Conservation (phyloP, 2,113 vertebrate species). For the Herpetotheres cachinnans region DNA sequence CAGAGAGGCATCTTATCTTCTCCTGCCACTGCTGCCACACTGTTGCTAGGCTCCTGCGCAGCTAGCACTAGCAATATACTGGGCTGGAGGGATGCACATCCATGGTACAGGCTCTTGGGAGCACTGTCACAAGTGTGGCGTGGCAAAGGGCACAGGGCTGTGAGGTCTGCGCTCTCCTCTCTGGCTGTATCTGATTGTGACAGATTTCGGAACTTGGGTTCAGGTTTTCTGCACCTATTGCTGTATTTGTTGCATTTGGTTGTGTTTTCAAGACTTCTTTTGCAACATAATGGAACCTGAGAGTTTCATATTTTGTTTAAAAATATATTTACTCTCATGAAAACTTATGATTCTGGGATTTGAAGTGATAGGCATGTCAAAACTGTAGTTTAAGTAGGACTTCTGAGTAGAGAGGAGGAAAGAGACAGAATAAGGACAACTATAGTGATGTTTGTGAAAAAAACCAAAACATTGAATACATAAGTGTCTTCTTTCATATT, state of each 20-base stretch:
- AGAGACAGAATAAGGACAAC: conserved; percentile 37
- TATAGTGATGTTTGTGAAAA: background rate
- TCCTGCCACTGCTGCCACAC: background rate
- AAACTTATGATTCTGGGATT: background rate
- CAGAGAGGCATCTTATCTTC: background rate
- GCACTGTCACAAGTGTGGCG: background rate
- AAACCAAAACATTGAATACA: background rate
- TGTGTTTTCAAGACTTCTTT: background rate
- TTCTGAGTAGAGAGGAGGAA: background rate
- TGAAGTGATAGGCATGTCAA: conserved; percentile 24
- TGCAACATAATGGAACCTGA: background rate
- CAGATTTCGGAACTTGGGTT: background rate
- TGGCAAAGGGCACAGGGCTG: background rate
- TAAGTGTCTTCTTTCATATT: background rate
- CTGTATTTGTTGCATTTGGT: background rate
- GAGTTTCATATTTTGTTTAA: background rate
- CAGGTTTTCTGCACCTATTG: background rate
- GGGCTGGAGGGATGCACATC: background rate
- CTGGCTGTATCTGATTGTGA: background rate
- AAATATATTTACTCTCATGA: background rate
- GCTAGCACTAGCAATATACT: fast-evolving
- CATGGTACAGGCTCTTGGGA: fast-evolving
- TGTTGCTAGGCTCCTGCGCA: fast-evolving
- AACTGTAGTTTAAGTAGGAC: background rate
- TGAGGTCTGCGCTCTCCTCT: background rate